Evolutionary conservation across 1,140 invertebrate species (phyloP).

Genomic region (Triops longicaudatus): DNA sequence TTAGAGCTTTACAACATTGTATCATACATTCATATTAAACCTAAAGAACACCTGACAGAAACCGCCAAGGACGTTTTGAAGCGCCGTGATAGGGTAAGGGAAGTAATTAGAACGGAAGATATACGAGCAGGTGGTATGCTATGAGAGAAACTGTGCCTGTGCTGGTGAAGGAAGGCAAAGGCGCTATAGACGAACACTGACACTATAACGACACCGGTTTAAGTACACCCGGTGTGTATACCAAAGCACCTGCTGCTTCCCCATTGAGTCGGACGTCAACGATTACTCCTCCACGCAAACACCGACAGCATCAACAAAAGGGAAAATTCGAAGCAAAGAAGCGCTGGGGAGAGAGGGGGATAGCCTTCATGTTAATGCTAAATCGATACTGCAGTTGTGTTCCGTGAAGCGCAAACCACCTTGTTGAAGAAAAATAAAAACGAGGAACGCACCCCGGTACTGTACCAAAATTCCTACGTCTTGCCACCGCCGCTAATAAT

Average conservation of each 20-base stretch:
- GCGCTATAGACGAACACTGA: not conserved
- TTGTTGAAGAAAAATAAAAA: not conserved
- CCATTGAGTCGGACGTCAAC: not conserved
- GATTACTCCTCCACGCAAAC: not conserved
- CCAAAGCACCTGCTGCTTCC: not conserved
- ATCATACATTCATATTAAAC: no score
- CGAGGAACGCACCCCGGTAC: not conserved
- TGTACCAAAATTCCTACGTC: not conserved
- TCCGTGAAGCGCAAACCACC: not conserved
- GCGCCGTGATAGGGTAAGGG: no score
- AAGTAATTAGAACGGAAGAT: no score
- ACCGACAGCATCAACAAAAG: constrained; percentile 2
- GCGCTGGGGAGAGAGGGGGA: not conserved
- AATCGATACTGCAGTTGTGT: not conserved
- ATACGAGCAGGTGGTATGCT: no score
- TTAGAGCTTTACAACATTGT: no score
- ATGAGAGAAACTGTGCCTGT: not conserved
- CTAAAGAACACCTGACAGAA: no score
- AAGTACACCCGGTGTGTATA: not conserved
- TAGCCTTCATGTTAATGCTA: not conserved
- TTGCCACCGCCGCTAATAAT: not conserved
- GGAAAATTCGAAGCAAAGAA: not conserved
- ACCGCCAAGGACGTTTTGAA: no score
- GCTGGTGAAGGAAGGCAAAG: not conserved
- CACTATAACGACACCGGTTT: not conserved